Conservation (phyloP, 2,113 vertebrate genomes). For the Corythoichthys haematopterus region DNA sequence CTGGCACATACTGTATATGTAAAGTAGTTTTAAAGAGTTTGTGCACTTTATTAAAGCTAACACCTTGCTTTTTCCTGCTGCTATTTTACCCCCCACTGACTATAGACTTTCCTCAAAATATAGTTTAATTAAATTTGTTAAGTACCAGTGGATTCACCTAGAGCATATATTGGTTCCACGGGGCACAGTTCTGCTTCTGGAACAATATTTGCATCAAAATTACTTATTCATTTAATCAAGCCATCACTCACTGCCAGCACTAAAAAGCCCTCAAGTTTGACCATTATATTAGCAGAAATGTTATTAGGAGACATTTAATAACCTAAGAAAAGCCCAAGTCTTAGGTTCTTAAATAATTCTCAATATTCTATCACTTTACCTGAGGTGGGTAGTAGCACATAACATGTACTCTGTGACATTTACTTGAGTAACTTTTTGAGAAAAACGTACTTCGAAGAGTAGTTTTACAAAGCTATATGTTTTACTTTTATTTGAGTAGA, state of each 20-base stretch:
- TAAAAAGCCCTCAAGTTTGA: neutral
- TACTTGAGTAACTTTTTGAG: no score
- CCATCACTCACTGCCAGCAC: no score
- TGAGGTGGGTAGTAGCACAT: no score
- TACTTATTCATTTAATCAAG: neutral
- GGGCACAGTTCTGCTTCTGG: neutral
- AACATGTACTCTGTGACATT: no score
- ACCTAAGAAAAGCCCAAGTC: neutral
- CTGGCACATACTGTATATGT: neutral
- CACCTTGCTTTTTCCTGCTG: neutral
- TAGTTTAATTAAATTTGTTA: neutral
- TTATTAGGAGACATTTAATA: neutral
- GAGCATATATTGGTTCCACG: neutral
- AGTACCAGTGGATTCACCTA: neutral
- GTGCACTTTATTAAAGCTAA: neutral
- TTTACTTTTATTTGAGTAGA: no score
- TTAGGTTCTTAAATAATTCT: neutral
- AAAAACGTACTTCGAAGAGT: no score
- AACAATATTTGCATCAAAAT: neutral
- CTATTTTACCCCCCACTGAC: neutral
- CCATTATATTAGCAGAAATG: neutral
- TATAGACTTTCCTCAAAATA: neutral
- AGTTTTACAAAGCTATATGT: no score
- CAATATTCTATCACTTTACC: no score
- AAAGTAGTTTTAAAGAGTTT: neutral